phyloP scores from a whole-genome alignment of 1,140 invertebrate genomes.

The Steinernema khuongi region DNA sequence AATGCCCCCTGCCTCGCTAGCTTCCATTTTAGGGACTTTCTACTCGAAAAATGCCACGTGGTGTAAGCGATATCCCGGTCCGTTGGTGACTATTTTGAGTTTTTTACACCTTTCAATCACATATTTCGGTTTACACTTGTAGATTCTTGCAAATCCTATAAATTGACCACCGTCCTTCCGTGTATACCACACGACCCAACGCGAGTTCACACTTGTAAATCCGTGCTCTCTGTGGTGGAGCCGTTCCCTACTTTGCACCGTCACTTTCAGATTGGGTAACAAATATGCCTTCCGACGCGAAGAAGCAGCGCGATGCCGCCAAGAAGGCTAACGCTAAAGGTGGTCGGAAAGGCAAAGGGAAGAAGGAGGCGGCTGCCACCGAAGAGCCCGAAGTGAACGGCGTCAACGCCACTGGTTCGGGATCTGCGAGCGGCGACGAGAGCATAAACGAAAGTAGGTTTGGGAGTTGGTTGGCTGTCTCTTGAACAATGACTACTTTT shows the following conservation, averaged over 20 bases:
- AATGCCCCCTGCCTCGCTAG: too few species aligned
- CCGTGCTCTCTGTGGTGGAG: not conserved
- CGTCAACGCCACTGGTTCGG: conserved; percentile 35
- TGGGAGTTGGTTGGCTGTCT: not conserved
- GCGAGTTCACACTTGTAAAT: too few species aligned
- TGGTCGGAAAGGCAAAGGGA: conserved; percentile 66
- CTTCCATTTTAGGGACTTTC: too few species aligned
- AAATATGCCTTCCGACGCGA: conserved; percentile 87
- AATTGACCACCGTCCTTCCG: too few species aligned
- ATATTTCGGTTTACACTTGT: too few species aligned
- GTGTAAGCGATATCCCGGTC: too few species aligned
- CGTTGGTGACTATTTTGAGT: too few species aligned
- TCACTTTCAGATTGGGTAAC: conserved; percentile 9
- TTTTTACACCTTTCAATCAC: too few species aligned
- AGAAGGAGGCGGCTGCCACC: conserved; percentile 54
- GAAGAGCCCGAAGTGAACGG: conserved; percentile 56
- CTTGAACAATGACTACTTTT: conserved; percentile 22
- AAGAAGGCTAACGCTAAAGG: conserved; percentile 86
- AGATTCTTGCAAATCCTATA: too few species aligned
- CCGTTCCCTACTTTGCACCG: not conserved
- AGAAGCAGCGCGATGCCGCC: conserved; percentile 90
- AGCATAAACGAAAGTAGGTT: conserved; percentile 11
- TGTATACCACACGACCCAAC: too few species aligned
- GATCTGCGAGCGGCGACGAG: conserved; percentile 13
- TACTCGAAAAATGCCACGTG: too few species aligned